Evolutionary conservation across 2,797 vertebrate species (phyloP).

Genomic region (Sebastes vulpes): DNA sequence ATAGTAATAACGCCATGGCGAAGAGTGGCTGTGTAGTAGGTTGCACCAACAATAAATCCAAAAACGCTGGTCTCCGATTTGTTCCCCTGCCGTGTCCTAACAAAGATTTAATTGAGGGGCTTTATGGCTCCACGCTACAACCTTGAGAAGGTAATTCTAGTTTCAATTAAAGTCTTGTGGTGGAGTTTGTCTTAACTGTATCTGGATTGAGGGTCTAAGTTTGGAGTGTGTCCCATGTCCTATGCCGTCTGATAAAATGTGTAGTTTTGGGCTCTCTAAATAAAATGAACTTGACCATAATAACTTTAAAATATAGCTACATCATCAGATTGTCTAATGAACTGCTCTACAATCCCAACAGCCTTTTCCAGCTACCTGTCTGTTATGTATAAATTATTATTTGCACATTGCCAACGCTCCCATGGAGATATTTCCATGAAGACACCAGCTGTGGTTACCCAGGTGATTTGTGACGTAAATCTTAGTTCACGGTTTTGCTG

Average conservation of each 20-base stretch:
- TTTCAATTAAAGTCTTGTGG: too few relatives aligned
- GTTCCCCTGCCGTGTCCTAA: too few relatives aligned
- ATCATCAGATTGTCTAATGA: background rate
- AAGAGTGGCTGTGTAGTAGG: too few relatives aligned
- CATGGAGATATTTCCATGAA: background rate
- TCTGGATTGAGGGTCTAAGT: background rate
- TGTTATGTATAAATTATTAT: background rate
- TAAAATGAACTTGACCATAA: background rate
- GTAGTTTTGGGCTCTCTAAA: background rate
- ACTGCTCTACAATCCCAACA: background rate
- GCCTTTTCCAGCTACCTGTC: background rate
- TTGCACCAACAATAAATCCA: too few relatives aligned
- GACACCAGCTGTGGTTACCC: background rate
- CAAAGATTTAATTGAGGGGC: too few relatives aligned
- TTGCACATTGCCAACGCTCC: background rate
- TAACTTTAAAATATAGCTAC: background rate
- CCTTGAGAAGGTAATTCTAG: too few relatives aligned
- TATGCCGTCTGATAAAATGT: background rate
- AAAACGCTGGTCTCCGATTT: too few relatives aligned
- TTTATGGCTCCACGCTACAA: too few relatives aligned
- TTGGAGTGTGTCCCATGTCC: background rate
- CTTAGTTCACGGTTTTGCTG: background rate
- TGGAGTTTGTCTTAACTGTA: background rate
- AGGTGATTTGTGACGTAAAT: background rate
- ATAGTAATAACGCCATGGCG: too few relatives aligned